A percentile compares a stretch with the other conserved stretches of the same genome.
Conservation (phyloP, 2,888 invertebrate species). For the Chouioia cunea region DNA sequence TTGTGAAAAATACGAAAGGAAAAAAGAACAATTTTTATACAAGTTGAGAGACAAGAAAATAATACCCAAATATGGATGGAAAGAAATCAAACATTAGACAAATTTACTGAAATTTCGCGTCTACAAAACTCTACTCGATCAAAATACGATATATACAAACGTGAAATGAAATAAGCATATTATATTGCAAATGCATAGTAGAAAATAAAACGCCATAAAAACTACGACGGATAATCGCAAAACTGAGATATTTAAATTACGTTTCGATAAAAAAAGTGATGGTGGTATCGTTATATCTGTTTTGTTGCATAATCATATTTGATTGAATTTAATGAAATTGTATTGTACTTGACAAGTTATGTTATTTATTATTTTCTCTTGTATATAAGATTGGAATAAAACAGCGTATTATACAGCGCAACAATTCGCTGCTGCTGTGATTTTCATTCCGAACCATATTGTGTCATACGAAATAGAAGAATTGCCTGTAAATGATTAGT, state of each 20-base stretch:
- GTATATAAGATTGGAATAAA: no score
- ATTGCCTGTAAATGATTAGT: no score
- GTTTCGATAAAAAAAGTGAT: conserved; percentile 15
- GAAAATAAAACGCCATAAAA: conserved; percentile 37
- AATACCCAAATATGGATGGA: conserved; percentile 3
- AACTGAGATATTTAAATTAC: not conserved
- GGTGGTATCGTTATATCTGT: conserved; percentile 16
- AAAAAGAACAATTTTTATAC: not conserved
- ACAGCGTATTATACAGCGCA: no score
- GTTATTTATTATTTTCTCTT: no score
- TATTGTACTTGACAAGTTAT: no score
- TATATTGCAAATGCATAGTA: conserved; percentile 8
- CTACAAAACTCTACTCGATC: conserved; percentile 12
- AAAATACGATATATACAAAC: conserved; percentile 12
- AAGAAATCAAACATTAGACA: conserved; percentile 8
- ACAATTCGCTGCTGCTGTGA: no score
- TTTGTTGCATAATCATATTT: conserved; percentile 10
- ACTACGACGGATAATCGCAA: conserved; percentile 33
- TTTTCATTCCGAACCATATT: no score
- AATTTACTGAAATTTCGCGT: not conserved
- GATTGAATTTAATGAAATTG: no score
- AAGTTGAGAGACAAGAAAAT: conserved; percentile 8
- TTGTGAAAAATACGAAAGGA: no score
- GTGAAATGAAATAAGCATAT: conserved; percentile 12
- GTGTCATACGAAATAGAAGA: no score